Base-by-base conservation (phyloP, 2,797 vertebrate genomes). In the Megalops cyprinoides region DNA sequence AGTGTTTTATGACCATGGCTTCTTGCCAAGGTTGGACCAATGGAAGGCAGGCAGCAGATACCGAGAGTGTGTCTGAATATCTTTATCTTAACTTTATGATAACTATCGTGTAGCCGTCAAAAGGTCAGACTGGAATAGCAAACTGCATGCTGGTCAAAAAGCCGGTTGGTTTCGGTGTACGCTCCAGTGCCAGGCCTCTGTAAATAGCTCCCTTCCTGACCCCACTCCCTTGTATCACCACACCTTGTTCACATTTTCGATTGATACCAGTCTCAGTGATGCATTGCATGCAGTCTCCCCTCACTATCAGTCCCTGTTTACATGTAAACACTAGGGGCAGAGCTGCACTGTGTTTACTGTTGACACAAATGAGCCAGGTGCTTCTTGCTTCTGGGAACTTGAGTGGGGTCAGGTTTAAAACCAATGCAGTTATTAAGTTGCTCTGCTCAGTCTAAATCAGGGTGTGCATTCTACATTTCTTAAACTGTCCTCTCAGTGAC, bases 271-370 rank as follows among this genome's bases (percentile, higher is more conserved):
- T 37, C 53, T 80, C 37, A 42, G 12, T 74, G 25, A 39, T 42
- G 39, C 34, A 4, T 28, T 28, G 10, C 62, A 69, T 69, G 65
- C 23, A 39, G 31, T 39, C 31, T 25, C 44, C 42, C n/a, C 77
- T 60, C 48, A 51, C 74, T 86, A 28, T 86, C 81, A 86, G 74
- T 44, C 80, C 55, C 81, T 87, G 88, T 91, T 91, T 90, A 87
- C 84, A 89, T 87, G 84, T 90, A 86, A 91, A 88, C 84, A 86
- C 71, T 12, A 78, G 79, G 65, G 79, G 79, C 0, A 89, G 90
- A 90, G 90, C 83, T 83, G 85, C 84, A 90, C 79, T 44, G 46
- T 81, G 84, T 86, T 85, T 77, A 39, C 80, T 82, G 86, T 87
- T 90, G 86, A 89, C 86, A 86, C 82, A 87, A 86, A 79, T 85